Evolutionary conservation across 2,113 vertebrate genomes (phyloP), one percentile per base, ranked within the genome.

Genomic region (Grammomys surdaster): DNA sequence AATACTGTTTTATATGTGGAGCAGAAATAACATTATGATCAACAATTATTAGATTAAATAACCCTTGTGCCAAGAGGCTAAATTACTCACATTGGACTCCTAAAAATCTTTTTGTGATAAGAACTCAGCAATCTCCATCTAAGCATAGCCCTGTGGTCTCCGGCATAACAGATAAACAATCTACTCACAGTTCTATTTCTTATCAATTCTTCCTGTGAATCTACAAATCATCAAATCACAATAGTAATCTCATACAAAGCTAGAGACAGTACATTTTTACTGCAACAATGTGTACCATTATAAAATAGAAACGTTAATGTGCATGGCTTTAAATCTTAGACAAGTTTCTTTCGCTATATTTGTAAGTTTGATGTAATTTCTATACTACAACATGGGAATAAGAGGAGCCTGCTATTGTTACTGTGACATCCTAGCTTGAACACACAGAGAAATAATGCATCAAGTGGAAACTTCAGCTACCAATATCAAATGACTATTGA

Each of bases 181-280:
- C 81, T 93, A 95, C 19, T 76, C 40, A 13, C 10, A 58, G 22
- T 76, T 94, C n/a, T 46, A 89, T 60, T 92, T 92, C 31, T 95
- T 67, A 90, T 90, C 77, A 48, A 40, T 97, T 91, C 63, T 73
- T 96, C n/a, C 43, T n/a, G 46, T 77, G 19, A 13, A 89, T 28
- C n/a, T 75, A 48, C 46, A 88, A 91, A 90, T 54, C 73, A 94
- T 77, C 46, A 90, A 90, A 91, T 65, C 82, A 93, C 73, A 87
- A 60, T 70, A 54, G 84, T 43, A 94, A 0, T 80, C 86, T 89
- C 77, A 94, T 78, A 91, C 36, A 95, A 95, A 96, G n/a, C 7
- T 10, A 84, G 33, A 89, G 26, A 73, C 93, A 95, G 56, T 65
- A 22, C 1, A 75, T 72, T 69, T 87, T 96, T 93, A 72, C n/a